Evolutionary conservation across 2,888 invertebrate genomes (phyloP).

Genomic region (Iphiclides podalirius): DNA sequence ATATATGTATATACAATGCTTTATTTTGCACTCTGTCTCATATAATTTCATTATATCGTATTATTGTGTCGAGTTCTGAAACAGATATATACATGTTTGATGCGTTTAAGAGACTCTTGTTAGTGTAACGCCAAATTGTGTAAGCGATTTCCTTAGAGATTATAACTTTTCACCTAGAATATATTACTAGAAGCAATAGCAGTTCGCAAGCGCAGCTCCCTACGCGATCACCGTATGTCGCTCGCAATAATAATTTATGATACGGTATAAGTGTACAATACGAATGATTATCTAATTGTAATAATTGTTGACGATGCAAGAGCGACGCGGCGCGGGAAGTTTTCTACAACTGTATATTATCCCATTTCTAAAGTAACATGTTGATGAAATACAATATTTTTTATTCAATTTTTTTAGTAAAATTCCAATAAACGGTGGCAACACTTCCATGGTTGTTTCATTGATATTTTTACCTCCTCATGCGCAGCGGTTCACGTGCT

Average conservation of each 20-base stretch:
- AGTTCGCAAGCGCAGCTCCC: constrained; percentile 9
- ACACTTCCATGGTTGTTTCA: constrained; percentile 55
- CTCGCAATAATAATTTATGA: constrained; percentile 31
- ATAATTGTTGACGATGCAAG: constrained; percentile 38
- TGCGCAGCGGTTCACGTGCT: too few species aligned
- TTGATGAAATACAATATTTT: constrained; percentile 79
- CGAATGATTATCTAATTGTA: constrained; percentile 31
- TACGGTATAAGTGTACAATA: constrained; percentile 22
- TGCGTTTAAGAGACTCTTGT: neutral
- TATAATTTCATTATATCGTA: too few species aligned
- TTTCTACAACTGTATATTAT: constrained; percentile 74
- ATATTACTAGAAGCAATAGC: neutral
- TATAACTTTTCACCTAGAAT: too few species aligned
- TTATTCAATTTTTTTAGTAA: constrained; percentile 80
- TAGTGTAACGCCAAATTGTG: neutral
- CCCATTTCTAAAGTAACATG: constrained; percentile 75
- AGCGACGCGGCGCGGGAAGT: constrained; percentile 48
- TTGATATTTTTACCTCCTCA: constrained; percentile 15
- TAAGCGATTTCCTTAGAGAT: too few species aligned
- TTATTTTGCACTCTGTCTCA: too few species aligned
- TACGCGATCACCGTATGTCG: constrained; percentile 11
- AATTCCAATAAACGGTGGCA: constrained; percentile 76
- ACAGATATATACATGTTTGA: neutral
- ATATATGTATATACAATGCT: too few species aligned
- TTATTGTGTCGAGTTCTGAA: too few species aligned